Evolutionary conservation across 1,140 invertebrate species (phyloP).

Genomic region (Drosophila melanogaster): Release_6_plus_ISO1_MT NT_033777.3:26571001-26571500

Average conservation of each 20-base stretch:
- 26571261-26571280: slow-evolving; percentile 22
- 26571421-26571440: slow-evolving; percentile 36
- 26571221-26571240: slow-evolving; percentile 38
- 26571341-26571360: slow-evolving; percentile 9
- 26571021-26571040: slow-evolving; percentile 51
- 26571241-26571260: background rate
- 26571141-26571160: slow-evolving; percentile 37
- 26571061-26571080: slow-evolving; percentile 26
- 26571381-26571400: slow-evolving; percentile 2
- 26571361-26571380: slow-evolving; percentile 15
- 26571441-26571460: slow-evolving; percentile 46
- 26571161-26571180: slow-evolving; percentile 56
- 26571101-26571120: background rate
- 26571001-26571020: slow-evolving; percentile 12
- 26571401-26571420: slow-evolving; percentile 64
- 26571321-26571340: slow-evolving; percentile 43
- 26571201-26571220: slow-evolving; percentile 70
- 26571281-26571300: background rate
- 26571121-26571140: slow-evolving; percentile 8
- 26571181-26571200: slow-evolving; percentile 46
- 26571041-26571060: slow-evolving; percentile 55
- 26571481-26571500: slow-evolving; percentile 57
- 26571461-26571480: slow-evolving; percentile 5
- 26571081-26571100: slow-evolving; percentile 6
- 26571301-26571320: slow-evolving; percentile 4